Base-by-base conservation (phyloP, 1,140 invertebrate genomes). In the Gryon sp. region DNA sequence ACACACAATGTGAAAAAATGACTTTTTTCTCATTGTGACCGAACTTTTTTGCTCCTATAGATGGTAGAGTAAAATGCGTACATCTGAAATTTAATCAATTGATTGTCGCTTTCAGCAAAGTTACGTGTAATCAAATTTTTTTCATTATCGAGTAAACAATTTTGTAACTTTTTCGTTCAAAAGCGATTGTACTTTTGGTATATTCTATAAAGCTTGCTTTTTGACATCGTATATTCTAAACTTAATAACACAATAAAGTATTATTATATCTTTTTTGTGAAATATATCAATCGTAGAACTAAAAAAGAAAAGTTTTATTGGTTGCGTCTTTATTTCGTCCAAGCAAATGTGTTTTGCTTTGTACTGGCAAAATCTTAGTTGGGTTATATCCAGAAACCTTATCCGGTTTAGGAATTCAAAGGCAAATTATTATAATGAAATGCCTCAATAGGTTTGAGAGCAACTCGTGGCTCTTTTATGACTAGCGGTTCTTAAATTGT, bases 401-500 rank as follows among this genome's bases (percentile, higher is more conserved):
- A 16, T 11, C n/a, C 22, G 7, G 20, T 34, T 11, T 15, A n/a
- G 5, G 9, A 30, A 43, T 48, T 52, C 22, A 52, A 22, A 63
- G 34, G 34, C 34, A 24, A 52, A 50, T 63, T 63, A 63, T 52
- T 30, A 26, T 41, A 52, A 63, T 63, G 45, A 50, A 63, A 63
- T 52, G 22, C 16, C 11, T 50, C 36, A 32, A 41, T 63, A 63
- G 11, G 16, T 41, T 46, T 8, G 32, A 34, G 36, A 50, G 59
- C 59, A 63, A 63, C 59, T 63, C 59, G 45, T 63, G 46, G 59
- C 59, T 63, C 59, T 52, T 63, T 63, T 32, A 52, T 36, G 46
- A 41, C 45, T 41, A 41, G 34, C 22, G 41, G 45, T 34, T 41
- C 19, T 55, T 16, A 46, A 46, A 66, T 66, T 55, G 48, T 66